Base-by-base conservation (phyloP, 1,140 invertebrate species). In the Drosophila novamexicana region DNA sequence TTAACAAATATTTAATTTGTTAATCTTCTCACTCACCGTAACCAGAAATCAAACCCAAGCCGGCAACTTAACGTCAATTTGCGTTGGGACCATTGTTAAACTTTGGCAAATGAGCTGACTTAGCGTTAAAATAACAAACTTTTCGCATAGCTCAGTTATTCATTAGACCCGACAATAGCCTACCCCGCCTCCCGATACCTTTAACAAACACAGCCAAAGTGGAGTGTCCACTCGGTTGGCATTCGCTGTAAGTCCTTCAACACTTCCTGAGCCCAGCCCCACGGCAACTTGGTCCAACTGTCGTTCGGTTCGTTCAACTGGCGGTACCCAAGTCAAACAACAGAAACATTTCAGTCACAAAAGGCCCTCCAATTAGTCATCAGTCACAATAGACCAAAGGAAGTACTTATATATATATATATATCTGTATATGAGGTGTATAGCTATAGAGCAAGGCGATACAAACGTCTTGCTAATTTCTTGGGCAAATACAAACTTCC, bases 401-500 rank as follows among this genome's bases (percentile, higher is more conserved):
- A 44, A 37, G 42, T 12, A 18, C 36, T 36, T 36, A 64, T 32
- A 34, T 47, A 59, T 42, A 44, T 16, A 62, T 39, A 56, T 16
- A 42, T 49, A 36, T 9, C 16, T 40, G 9, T 34, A 18, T 36
- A 44, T 52, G 16, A 9, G 22, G 12, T 18, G 37, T 10, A 36
- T 47, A 22, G 14, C 14, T 18, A 8, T 10, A 10, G 7, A 63
- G 39, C 36, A 34, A 58, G 22, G 32, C 57, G 58, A 62, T 72
- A 76, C 67, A 76, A 67, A 67, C 64, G 69, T 50, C 79, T 59
- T 67, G 79, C 79, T 75, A 86, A 88, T 79, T 88, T 79, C 83
- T 83, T 83, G 65, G 44, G 63, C 84, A 86, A 86, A 88, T 49
- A 83, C 67, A 71, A 77, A 77, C 83, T 83, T 86, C 76, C 77